Conservation (phyloP, 1,140 invertebrate genomes). For the Lethocerus indicus region DNA sequence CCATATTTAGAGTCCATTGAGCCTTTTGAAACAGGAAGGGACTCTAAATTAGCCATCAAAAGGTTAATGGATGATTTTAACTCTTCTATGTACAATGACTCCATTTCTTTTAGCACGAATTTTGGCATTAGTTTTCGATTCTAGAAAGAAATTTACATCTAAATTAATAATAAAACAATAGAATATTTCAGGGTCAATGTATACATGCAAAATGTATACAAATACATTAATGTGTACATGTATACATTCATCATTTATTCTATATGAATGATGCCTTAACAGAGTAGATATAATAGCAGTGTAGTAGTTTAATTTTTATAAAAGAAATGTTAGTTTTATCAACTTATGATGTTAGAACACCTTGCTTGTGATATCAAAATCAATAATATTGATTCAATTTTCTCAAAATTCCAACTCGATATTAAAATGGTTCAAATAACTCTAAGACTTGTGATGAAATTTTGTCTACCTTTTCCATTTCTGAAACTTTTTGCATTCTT, state of each 20-base stretch:
- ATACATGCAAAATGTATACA: too few species aligned
- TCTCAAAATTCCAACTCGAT: too few species aligned
- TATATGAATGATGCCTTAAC: too few species aligned
- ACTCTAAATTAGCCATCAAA: slow-evolving; percentile 97
- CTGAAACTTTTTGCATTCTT: slow-evolving; percentile 85
- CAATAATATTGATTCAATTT: slow-evolving; percentile 7
- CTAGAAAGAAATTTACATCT: slow-evolving; percentile 32
- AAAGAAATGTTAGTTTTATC: too few species aligned
- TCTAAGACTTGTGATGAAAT: neutral
- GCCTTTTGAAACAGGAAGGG: slow-evolving; percentile 92
- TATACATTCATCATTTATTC: too few species aligned
- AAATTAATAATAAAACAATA: too few species aligned
- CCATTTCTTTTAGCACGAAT: slow-evolving; percentile 99
- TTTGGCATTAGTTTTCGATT: slow-evolving; percentile 96
- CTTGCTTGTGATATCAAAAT: neutral
- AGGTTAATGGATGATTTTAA: slow-evolving; percentile 93
- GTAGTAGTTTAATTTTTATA: too few species aligned
- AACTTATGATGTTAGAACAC: too few species aligned
- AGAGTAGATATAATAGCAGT: too few species aligned
- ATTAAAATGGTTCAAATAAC: neutral
- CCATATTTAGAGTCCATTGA: slow-evolving; percentile 96
- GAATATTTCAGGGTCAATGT: too few species aligned
- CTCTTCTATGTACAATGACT: slow-evolving; percentile 97
- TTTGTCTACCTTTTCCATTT: slow-evolving; percentile 79
- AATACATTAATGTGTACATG: too few species aligned